Evolutionary conservation across 1,140 invertebrate species (phyloP).

Genomic region (Macrotrachela quadricornifera): DNA sequence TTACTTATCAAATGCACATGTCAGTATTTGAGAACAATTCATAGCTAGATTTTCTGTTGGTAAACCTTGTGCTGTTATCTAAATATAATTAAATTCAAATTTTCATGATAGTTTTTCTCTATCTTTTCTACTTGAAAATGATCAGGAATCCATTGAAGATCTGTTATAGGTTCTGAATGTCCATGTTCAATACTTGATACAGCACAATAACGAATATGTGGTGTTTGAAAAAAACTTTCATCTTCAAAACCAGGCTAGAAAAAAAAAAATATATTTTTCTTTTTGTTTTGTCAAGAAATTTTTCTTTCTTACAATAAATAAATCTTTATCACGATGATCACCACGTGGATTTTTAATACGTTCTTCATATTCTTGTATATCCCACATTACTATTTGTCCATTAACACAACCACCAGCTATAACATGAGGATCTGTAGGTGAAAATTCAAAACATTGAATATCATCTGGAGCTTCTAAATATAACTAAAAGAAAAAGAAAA

Average conservation of each 20-base stretch:
- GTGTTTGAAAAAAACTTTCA: constrained; percentile 23
- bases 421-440: constrained; percentile 28
- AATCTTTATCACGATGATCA: constrained; percentile 1
- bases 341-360: constrained; percentile 21
- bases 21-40: constrained; percentile 22
- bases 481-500: constrained; percentile 14
- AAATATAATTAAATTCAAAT: constrained; percentile 4
- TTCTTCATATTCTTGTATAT: constrained; percentile 27
- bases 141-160: constrained; percentile 29
- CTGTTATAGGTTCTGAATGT: constrained; percentile 25
- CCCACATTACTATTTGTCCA: constrained; percentile 35
- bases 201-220: constrained; percentile 18
- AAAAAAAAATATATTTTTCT: no score
- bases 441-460: constrained; percentile 29
- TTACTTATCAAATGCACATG: constrained; percentile 26
- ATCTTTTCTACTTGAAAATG: constrained; percentile 23
- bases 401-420: constrained; percentile 33
- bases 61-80: constrained; percentile 28
- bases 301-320: constrained; percentile 2
- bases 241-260: constrained; percentile 20
- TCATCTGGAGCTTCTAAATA: constrained; percentile 33
- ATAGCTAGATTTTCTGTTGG: constrained; percentile 22
- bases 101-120: neutral
- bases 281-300: no score
- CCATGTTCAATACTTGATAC: constrained; percentile 28